phyloP scores from a whole-genome alignment of 2,113 vertebrate genomes.

The Kobus ellipsiprymnus region DNA sequence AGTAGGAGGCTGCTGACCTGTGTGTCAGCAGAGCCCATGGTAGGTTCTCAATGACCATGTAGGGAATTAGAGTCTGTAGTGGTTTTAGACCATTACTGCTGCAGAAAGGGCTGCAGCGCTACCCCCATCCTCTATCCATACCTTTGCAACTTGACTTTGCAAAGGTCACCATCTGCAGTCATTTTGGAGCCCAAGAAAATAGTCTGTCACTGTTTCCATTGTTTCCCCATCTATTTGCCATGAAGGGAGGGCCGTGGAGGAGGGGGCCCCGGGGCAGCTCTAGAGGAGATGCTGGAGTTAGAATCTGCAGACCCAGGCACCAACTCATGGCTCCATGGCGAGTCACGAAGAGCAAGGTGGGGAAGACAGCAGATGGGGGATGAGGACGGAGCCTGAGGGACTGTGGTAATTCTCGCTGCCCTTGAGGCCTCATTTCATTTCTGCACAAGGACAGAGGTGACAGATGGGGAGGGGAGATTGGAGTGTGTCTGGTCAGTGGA shows the following conservation, averaged over 20 bases:
- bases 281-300: no score
- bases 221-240: neutral
- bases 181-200: neutral
- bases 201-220: neutral
- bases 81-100: neutral
- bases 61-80: neutral
- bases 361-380: neutral
- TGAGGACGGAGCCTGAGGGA: neutral
- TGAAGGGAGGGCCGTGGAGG: neutral
- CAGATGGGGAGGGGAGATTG: neutral
- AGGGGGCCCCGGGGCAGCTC: neutral
- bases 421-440: accelerated
- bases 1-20: neutral
- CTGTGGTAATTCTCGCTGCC: no score
- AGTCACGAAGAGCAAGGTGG: neutral
- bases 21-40: neutral
- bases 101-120: neutral
- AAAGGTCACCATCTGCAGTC: neutral
- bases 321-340: accelerated
- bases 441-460: neutral
- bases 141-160: neutral
- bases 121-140: neutral
- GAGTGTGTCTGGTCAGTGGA: neutral
- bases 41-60: neutral
- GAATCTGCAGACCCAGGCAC: neutral